Evolutionary conservation across 2,113 vertebrate species (phyloP).

Genomic region (Phodopus roborovskii): DNA sequence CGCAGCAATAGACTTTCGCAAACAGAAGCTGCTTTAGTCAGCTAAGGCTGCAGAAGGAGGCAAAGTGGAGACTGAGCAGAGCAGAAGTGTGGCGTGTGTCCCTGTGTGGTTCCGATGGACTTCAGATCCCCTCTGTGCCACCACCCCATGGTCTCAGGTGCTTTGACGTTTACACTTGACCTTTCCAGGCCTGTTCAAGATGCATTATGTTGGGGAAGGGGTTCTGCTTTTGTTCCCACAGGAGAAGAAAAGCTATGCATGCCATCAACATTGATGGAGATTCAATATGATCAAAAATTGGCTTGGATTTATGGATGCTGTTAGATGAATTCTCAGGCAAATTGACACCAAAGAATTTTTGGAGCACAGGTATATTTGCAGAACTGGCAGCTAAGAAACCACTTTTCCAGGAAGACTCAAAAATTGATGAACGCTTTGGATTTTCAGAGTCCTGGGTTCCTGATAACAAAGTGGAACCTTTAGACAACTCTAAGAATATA

Average conservation of each 20-base stretch:
- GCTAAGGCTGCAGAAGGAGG: not conserved
- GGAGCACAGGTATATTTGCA: slow-evolving; percentile 98
- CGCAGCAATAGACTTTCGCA: not conserved
- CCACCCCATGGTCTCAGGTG: not conserved
- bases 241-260: too few relatives aligned
- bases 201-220: too few relatives aligned
- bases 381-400: slow-evolving; percentile 87
- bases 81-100: not conserved
- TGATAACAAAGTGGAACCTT: not conserved
- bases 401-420: not conserved
- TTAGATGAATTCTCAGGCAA: too few relatives aligned
- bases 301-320: too few relatives aligned
- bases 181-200: not conserved
- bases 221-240: too few relatives aligned
- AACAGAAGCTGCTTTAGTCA: not conserved
- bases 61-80: too few relatives aligned
- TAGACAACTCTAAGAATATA: not conserved
- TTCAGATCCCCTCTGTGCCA: not conserved
- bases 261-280: too few relatives aligned
- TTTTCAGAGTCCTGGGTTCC: not conserved
- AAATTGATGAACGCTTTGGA: not conserved
- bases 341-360: slow-evolving; percentile 62
- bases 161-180: not conserved
- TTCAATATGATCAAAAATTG: too few relatives aligned
- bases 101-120: too few relatives aligned